Conservation (phyloP, 2,797 vertebrate species). For the Pygocentrus nattereri region DNA sequence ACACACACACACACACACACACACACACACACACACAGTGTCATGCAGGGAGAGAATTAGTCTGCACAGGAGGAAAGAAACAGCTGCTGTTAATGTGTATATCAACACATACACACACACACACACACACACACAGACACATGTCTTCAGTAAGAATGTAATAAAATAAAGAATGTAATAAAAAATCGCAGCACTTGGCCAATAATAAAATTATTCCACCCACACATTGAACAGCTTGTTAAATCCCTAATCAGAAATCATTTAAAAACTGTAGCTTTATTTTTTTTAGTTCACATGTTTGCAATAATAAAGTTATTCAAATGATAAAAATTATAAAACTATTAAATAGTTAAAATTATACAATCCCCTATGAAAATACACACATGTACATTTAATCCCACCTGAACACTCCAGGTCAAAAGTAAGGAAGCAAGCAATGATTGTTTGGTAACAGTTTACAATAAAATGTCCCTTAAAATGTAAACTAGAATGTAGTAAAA, state of each 20-base stretch:
- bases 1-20: not conserved
- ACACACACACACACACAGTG: not conserved
- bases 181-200: slow-evolving; percentile 23
- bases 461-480: no score
- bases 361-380: not conserved
- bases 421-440: no score
- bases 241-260: slow-evolving; percentile 12
- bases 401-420: not conserved
- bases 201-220: not conserved
- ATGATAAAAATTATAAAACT: no score
- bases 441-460: no score
- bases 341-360: no score
- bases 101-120: slow-evolving; percentile 26
- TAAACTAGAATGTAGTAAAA: no score
- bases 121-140: slow-evolving; percentile 19
- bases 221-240: not conserved
- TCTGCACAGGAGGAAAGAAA: slow-evolving; percentile 26
- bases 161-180: slow-evolving; percentile 25
- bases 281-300: not conserved
- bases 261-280: not conserved
- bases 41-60: slow-evolving; percentile 29
- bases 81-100: slow-evolving; percentile 27
- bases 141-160: not conserved
- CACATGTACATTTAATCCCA: not conserved
- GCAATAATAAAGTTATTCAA: no score